Evolutionary conservation across 1,140 invertebrate genomes (phyloP).

Genomic region (Bombus huntii): DNA sequence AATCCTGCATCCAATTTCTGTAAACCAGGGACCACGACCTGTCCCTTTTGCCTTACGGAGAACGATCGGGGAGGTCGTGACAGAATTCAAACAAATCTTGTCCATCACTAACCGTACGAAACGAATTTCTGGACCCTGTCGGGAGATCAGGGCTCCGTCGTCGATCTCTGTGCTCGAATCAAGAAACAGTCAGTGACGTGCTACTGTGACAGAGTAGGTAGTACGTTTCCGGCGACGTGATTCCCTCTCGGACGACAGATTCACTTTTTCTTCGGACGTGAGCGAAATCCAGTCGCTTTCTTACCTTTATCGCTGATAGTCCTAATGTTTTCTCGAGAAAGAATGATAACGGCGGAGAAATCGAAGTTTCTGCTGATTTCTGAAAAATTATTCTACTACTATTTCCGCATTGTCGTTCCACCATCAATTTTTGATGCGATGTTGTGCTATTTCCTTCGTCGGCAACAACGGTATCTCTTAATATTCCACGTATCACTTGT

Average conservation of each 20-base stretch:
- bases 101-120: slow-evolving; percentile 55
- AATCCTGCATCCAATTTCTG: slow-evolving; percentile 65
- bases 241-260: slow-evolving; percentile 22
- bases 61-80: slow-evolving; percentile 55
- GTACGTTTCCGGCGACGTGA: slow-evolving; percentile 8
- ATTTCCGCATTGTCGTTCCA: too few relatives aligned
- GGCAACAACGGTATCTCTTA: too few relatives aligned
- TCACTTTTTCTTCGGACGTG: slow-evolving; percentile 29
- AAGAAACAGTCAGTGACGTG: slow-evolving; percentile 11
- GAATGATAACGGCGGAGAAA: neutral
- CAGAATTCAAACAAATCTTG: slow-evolving; percentile 64
- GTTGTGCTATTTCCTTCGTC: too few relatives aligned
- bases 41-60: slow-evolving; percentile 25
- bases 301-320: neutral
- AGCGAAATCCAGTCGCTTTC: slow-evolving; percentile 3
- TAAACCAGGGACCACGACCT: slow-evolving; percentile 14
- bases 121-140: slow-evolving; percentile 54
- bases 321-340: neutral
- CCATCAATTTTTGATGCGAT: too few relatives aligned
- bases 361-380: neutral
- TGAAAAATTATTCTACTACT: neutral
- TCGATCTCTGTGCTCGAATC: slow-evolving; percentile 38
- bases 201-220: slow-evolving; percentile 12
- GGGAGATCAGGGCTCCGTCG: slow-evolving; percentile 31
- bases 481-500: neutral